A percentile compares a stretch with the other conserved stretches of the same genome.
These are phyloP conservation scores for Lordiphosa clarofinis DNA, from an alignment of 1,140 invertebrate species.

Conservation along the genomic window DNA sequence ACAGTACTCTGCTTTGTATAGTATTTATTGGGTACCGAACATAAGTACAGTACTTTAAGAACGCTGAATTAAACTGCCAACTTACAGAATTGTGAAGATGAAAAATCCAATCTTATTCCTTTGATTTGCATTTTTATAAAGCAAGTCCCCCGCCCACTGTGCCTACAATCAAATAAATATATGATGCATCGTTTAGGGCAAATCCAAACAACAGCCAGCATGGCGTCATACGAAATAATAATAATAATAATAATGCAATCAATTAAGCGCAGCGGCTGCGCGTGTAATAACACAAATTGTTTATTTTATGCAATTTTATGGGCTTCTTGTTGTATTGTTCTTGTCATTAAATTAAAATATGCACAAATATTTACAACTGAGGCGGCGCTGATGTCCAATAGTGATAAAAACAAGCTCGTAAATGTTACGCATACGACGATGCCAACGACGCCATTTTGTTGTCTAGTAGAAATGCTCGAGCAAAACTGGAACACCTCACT, in stretches of 20 bases:
- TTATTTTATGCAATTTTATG: conserved; percentile 43
- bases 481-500: conserved; percentile 47
- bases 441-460: conserved; percentile 41
- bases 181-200: conserved; percentile 11
- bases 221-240: conserved; percentile 34
- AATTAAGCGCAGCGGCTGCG: conserved; percentile 44
- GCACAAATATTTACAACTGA: conserved; percentile 35
- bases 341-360: conserved; percentile 49
- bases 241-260: conserved; percentile 71
- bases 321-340: conserved; percentile 27
- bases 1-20: too few relatives aligned
- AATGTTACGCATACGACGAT: conserved; percentile 52
- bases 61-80: too few relatives aligned
- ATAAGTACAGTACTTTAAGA: too few relatives aligned
- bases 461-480: conserved; percentile 32
- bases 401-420: conserved; percentile 56
- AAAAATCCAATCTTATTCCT: too few relatives aligned
- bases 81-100: too few relatives aligned
- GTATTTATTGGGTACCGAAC: too few relatives aligned
- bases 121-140: too few relatives aligned
- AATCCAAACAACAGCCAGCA: conserved; percentile 23
- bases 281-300: conserved; percentile 54
- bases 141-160: too few relatives aligned
- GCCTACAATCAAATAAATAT: too few relatives aligned
- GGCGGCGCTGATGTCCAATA: conserved; percentile 38